Evolutionary conservation across 2,888 invertebrate species (phyloP).

Genomic region (Sinelater perroti): DNA sequence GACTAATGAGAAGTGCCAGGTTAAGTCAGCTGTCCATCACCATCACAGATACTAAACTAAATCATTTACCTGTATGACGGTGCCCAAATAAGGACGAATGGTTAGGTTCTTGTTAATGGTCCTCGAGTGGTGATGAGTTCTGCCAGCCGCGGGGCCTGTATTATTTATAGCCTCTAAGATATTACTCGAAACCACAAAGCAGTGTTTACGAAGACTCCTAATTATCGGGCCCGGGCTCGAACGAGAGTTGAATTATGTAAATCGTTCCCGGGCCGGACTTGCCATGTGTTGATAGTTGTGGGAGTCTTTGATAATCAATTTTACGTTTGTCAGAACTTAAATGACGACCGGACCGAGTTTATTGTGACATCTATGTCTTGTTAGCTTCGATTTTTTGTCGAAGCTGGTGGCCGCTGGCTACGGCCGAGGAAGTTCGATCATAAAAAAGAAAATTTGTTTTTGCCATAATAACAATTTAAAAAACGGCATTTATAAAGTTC

Average conservation of each 20-base stretch:
- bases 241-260: slow-evolving; percentile 37
- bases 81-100: slow-evolving; percentile 47
- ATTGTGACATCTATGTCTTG: background rate
- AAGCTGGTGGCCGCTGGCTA: too few species aligned
- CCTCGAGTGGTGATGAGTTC: slow-evolving; percentile 50
- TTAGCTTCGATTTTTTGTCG: too few species aligned
- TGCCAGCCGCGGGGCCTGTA: slow-evolving; percentile 44
- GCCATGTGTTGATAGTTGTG: slow-evolving; percentile 32
- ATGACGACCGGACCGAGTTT: slow-evolving; percentile 3
- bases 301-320: slow-evolving; percentile 31
- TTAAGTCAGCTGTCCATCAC: slow-evolving; percentile 43
- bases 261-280: slow-evolving; percentile 30
- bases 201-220: slow-evolving; percentile 36
- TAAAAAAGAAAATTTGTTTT: too few species aligned
- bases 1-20: slow-evolving; percentile 48
- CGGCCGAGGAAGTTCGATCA: too few species aligned
- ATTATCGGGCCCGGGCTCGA: slow-evolving; percentile 37
- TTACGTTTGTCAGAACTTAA: slow-evolving; percentile 15
- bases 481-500: too few species aligned
- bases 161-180: slow-evolving; percentile 48
- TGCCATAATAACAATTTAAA: too few species aligned
- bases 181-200: slow-evolving; percentile 41
- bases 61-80: slow-evolving; percentile 45
- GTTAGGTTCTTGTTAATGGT: slow-evolving; percentile 44
- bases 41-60: slow-evolving; percentile 41